Evolutionary conservation across 1,140 invertebrate species (phyloP), one percentile per base, ranked within the genome.

Genomic region (Bombus confusus): DNA sequence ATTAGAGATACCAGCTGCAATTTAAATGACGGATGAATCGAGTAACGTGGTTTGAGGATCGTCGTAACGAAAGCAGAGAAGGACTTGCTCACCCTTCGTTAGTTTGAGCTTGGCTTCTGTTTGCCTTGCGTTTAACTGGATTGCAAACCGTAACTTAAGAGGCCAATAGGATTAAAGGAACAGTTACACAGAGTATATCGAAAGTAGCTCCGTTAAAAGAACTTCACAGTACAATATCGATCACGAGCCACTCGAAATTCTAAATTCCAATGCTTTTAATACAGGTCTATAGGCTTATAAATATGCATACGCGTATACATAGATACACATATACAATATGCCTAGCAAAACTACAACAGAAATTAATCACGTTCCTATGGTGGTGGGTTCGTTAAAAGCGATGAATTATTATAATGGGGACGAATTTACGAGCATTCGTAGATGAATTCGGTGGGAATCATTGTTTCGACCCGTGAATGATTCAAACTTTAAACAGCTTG

Each of bases 11-110:
- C 72, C 52, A 28, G 83, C 72, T 57, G 59, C 59, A 31, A 62
- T 76, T 86, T 88, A 88, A 88, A 86, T 74, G 31, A n/a, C 37
- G 68, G 68, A 76, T 66, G 69, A 62, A 28, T 83, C 75, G 68
- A 79, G 80, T 72, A 83, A 73, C 52, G 66, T 34, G 59, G 37
- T 41, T 68, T 71, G 47, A 74, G 47, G 69, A 10, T 31, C 10
- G 59, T 28, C 34, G 71, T 80, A 76, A 88, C 79, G 78, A 89
- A 89, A 89, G 43, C 39, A 12, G 6, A 18, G 4, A 34, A 25
- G 22, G 9, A 31, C 52, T n/a, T 9, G 68, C 52, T 25, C 22
- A 8, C 74, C 52, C 5, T 28, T 31, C 52, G 34, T 57, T 76
- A 47, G 12, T 25, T 28, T 28, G 41, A 22, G 12, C 31, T 31